Evolutionary conservation across 1,140 invertebrate genomes (phyloP).

Genomic region (Solenopsis fugax): DNA sequence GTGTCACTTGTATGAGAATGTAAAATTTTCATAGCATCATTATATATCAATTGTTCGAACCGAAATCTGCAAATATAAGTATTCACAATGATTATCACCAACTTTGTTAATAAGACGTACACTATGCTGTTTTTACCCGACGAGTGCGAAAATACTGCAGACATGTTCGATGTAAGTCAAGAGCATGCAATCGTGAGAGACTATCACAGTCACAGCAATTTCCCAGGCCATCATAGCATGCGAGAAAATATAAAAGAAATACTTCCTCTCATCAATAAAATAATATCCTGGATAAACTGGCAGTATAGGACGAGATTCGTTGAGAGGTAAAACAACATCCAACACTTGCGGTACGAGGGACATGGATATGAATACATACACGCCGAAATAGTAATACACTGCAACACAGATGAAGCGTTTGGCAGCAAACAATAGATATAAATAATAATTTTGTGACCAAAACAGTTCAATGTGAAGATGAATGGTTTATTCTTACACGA

Average conservation of each 20-base stretch:
- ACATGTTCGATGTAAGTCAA: constrained; percentile 51
- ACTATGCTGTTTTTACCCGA: constrained; percentile 16
- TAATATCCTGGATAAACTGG: constrained; percentile 34
- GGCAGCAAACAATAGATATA: neutral
- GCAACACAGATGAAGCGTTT: neutral
- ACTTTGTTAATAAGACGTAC: neutral
- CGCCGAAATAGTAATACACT: constrained; percentile 26
- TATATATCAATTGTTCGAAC: constrained; percentile 11
- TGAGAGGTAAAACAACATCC: constrained; percentile 48
- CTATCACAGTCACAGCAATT: constrained; percentile 12
- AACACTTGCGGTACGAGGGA: constrained; percentile 39
- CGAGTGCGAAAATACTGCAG: constrained; percentile 58
- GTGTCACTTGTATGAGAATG: neutral
- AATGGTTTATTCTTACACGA: constrained; percentile 9
- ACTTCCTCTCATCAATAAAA: constrained; percentile 43
- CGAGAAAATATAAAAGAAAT: constrained; percentile 47
- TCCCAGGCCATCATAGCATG: neutral
- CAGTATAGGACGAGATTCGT: constrained; percentile 38
- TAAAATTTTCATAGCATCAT: neutral
- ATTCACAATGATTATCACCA: neutral
- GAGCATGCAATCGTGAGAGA: constrained; percentile 40
- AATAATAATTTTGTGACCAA: neutral
- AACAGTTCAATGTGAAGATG: neutral
- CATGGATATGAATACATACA: neutral
- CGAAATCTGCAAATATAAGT: constrained; percentile 33